These are phyloP conservation scores for Scaptomyza cyrtandrae DNA, from an alignment of 2,888 invertebrate genomes.

Conservation along the genomic window DNA sequence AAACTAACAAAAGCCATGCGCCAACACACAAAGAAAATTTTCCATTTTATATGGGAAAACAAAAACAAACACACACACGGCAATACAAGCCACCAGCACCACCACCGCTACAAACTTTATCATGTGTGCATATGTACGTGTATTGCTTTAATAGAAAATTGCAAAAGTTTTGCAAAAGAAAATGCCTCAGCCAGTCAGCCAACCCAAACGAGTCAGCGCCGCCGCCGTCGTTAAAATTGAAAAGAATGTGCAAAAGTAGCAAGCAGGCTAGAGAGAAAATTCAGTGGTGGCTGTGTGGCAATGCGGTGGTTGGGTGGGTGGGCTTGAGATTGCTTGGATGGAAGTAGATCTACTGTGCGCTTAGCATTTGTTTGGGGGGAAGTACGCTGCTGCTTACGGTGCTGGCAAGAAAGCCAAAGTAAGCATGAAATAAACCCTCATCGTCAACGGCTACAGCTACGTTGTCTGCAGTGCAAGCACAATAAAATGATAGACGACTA, in stretches of 20 bases:
- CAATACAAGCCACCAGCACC: slow-evolving; percentile 34
- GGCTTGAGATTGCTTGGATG: slow-evolving; percentile 15
- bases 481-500: slow-evolving; percentile 14
- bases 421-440: slow-evolving; percentile 78
- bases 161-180: slow-evolving; percentile 80
- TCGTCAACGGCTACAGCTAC: slow-evolving; percentile 50
- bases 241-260: slow-evolving; percentile 80
- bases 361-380: slow-evolving; percentile 30
- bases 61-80: slow-evolving; percentile 37
- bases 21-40: slow-evolving; percentile 77
- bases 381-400: slow-evolving; percentile 5
- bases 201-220: slow-evolving; percentile 62
- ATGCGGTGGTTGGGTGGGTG: slow-evolving; percentile 4
- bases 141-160: slow-evolving; percentile 81
- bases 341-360: slow-evolving; percentile 36
- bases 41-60: slow-evolving; percentile 71
- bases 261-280: slow-evolving; percentile 49
- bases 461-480: slow-evolving; percentile 63
- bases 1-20: slow-evolving; percentile 74
- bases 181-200: slow-evolving; percentile 74
- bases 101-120: slow-evolving; percentile 28
- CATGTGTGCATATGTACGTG: slow-evolving; percentile 71
- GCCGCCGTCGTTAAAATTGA: slow-evolving; percentile 70
- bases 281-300: slow-evolving; percentile 31
- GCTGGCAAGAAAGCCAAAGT: slow-evolving; percentile 72